These are phyloP conservation scores for Turritopsis rubra DNA, from an alignment of 30 jellyfish, hydroid and myxozoan genomes.

Conservation along the genomic window DNA sequence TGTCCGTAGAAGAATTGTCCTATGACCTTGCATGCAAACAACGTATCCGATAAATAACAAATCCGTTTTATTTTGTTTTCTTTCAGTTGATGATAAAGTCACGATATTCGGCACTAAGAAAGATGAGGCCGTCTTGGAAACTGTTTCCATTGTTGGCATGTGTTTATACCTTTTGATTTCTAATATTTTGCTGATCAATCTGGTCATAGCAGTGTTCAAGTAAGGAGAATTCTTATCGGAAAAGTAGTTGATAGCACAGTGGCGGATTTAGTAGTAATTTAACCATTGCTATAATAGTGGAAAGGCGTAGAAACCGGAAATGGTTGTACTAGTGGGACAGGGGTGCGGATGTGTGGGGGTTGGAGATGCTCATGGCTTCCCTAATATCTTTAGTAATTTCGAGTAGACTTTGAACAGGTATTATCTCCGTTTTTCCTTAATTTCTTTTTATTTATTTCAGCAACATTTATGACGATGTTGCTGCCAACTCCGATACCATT, in stretches of 20 bases:
- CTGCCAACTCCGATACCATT: conserved; percentile 44
- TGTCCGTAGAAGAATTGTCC: too few relatives aligned
- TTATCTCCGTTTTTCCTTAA: background rate
- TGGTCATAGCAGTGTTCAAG: conserved; percentile 5
- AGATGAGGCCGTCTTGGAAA: background rate
- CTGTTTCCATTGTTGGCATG: background rate
- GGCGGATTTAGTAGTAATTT: too few relatives aligned
- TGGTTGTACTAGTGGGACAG: too few relatives aligned
- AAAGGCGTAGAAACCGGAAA: too few relatives aligned
- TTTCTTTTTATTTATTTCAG: conserved; percentile 19
- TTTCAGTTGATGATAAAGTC: background rate
- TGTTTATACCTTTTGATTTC: background rate
- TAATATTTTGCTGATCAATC: background rate
- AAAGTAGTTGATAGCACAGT: too few relatives aligned
- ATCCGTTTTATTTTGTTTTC: background rate
- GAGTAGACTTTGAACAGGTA: too few relatives aligned
- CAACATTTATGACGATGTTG: conserved; percentile 49
- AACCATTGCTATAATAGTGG: too few relatives aligned
- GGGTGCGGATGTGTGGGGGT: too few relatives aligned
- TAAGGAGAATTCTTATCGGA: background rate
- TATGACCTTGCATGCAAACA: too few relatives aligned
- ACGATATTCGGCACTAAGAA: background rate
- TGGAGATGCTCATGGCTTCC: too few relatives aligned
- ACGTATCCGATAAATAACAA: background rate
- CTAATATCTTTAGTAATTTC: too few relatives aligned